Conservation (phyloP, 1,140 invertebrate genomes). For the Apolygus lucorum region DNA sequence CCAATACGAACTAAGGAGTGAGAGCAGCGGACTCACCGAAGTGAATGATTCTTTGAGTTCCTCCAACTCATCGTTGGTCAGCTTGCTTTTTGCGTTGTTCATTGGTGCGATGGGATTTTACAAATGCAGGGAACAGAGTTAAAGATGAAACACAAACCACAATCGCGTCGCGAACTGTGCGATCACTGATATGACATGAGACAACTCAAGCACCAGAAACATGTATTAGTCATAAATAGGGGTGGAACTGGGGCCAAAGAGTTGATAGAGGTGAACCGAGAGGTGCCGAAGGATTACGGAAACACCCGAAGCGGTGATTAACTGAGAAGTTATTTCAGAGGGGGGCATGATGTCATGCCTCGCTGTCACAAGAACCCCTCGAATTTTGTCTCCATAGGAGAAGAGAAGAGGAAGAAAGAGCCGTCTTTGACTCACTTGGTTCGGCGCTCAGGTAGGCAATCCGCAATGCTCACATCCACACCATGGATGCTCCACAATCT, state of each 20-base stretch:
- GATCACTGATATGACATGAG: neutral
- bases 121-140: too few relatives aligned
- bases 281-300: slow-evolving; percentile 1
- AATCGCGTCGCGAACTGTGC: neutral
- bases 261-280: neutral
- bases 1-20: too few relatives aligned
- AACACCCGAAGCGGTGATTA: neutral
- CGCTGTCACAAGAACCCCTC: too few relatives aligned
- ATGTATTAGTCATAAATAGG: slow-evolving; percentile 1
- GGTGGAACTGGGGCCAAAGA: neutral
- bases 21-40: slow-evolving; percentile 37
- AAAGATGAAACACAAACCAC: neutral
- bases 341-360: too few relatives aligned
- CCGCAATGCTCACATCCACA: too few relatives aligned
- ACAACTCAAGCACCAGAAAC: neutral
- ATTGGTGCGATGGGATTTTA: neutral
- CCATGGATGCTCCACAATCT: too few relatives aligned
- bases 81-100: slow-evolving; percentile 12
- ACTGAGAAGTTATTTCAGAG: too few relatives aligned
- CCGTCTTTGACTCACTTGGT: too few relatives aligned
- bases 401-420: too few relatives aligned
- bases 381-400: too few relatives aligned
- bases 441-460: too few relatives aligned
- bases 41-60: slow-evolving; percentile 40
- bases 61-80: slow-evolving; percentile 36